A percentile compares a stretch with the other conserved stretches of the same genome.
Evolutionary conservation across 2,888 invertebrate genomes (phyloP).

Genomic region (Acrocyrtus sp.): DNA sequence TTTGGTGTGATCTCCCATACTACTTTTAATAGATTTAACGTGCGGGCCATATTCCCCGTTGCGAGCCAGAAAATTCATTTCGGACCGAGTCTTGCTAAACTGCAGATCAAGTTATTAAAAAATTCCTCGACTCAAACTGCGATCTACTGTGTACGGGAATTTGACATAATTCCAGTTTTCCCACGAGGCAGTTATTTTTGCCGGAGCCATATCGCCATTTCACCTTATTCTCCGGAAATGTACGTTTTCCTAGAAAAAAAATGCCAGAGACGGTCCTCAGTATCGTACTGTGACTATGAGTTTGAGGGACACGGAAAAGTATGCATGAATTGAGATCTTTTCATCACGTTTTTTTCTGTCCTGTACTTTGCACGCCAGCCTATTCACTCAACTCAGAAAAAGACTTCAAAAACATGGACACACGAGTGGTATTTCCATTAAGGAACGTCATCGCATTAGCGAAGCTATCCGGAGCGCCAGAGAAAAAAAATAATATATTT

Average conservation of each 20-base stretch:
- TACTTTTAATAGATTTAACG: no score
- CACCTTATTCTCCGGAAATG: no score
- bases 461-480: not conserved
- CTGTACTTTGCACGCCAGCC: no score
- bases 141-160: conserved; percentile 12
- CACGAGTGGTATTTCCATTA: not conserved
- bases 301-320: not conserved
- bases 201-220: no score
- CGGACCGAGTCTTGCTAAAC: conserved; percentile 1
- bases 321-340: conserved; percentile 19
- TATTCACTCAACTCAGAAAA: no score
- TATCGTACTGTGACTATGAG: no score
- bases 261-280: not conserved
- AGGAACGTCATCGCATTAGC: not conserved
- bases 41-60: no score
- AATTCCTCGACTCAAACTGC: conserved; percentile 14
- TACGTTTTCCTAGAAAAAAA: not conserved
- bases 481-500: not conserved
- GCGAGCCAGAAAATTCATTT: not conserved
- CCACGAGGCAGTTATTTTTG: no score
- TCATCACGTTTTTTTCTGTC: conserved; percentile 1
- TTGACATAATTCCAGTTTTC: conserved; percentile 19
- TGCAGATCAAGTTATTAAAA: conserved; percentile 25
- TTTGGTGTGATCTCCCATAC: no score
- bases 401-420: not conserved